These are phyloP conservation scores for Anthonomus grandis DNA, from an alignment of 1,140 invertebrate genomes.

Conservation along the genomic window DNA sequence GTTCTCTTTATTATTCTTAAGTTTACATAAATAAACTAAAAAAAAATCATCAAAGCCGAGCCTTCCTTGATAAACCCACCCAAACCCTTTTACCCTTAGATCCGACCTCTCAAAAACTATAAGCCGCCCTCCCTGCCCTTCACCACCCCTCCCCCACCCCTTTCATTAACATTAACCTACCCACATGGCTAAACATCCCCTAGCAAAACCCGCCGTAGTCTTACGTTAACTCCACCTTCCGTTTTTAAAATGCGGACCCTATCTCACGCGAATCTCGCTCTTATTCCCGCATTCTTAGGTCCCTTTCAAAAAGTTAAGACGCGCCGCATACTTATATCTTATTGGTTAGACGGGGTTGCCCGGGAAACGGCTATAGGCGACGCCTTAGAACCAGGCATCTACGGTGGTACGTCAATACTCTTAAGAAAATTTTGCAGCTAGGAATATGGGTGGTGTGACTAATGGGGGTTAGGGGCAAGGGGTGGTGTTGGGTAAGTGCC, in stretches of 20 bases:
- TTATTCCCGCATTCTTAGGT: slow-evolving; percentile 29
- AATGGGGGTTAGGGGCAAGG: too few species aligned
- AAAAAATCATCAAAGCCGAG: too few species aligned
- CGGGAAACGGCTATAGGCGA: slow-evolving; percentile 25
- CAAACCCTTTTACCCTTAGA: neutral
- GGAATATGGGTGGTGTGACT: neutral
- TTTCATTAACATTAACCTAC: too few species aligned
- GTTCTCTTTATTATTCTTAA: too few species aligned
- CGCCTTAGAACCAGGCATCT: slow-evolving; percentile 24
- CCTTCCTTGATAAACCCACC: too few species aligned
- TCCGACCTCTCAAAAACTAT: too few species aligned
- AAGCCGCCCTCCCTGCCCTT: neutral
- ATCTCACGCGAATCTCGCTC: slow-evolving; percentile 26
- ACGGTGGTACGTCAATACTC: slow-evolving; percentile 23
- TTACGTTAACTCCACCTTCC: slow-evolving; percentile 15
- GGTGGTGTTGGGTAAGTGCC: too few species aligned
- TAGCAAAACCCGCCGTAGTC: too few species aligned
- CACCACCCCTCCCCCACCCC: slow-evolving; percentile 1
- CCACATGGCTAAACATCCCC: too few species aligned
- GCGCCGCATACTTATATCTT: slow-evolving; percentile 27
- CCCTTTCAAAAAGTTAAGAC: slow-evolving; percentile 28
- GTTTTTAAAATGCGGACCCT: slow-evolving; percentile 20
- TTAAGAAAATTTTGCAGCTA: slow-evolving; percentile 27
- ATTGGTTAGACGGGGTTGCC: slow-evolving; percentile 27
- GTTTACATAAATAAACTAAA: too few species aligned